Evolutionary conservation across 2,888 invertebrate species (phyloP).

Genomic region (Noctua comes): DNA sequence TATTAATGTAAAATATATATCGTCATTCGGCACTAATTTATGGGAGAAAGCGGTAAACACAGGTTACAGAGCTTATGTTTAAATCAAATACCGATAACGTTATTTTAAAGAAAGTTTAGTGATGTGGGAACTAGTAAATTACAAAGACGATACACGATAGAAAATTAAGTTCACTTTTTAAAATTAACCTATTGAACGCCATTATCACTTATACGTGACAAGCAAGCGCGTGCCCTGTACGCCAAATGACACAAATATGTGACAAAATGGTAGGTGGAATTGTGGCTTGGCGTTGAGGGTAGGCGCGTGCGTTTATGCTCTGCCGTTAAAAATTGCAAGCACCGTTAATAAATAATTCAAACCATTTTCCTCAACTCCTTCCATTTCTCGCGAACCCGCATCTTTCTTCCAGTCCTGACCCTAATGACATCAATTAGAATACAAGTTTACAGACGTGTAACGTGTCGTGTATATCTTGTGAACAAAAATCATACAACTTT

Average conservation of each 20-base stretch:
- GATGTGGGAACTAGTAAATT: not conserved
- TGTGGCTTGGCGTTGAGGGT: too few species aligned
- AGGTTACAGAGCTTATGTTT: conserved; percentile 1
- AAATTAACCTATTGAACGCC: too few species aligned
- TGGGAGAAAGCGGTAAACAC: conserved; percentile 35
- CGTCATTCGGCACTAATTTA: conserved; percentile 23
- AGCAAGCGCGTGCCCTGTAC: too few species aligned
- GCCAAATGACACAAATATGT: too few species aligned
- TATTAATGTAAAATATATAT: conserved; percentile 35
- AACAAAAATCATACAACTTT: not conserved
- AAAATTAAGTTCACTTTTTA: too few species aligned
- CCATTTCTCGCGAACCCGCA: too few species aligned
- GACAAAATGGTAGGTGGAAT: too few species aligned
- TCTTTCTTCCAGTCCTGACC: too few species aligned
- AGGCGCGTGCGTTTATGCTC: too few species aligned
- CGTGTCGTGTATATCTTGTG: not conserved
- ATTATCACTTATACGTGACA: too few species aligned
- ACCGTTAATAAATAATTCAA: not conserved
- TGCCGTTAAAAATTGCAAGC: not conserved
- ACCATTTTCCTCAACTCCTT: too few species aligned
- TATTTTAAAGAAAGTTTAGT: conserved; percentile 5
- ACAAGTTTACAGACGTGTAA: not conserved
- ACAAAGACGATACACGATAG: not conserved
- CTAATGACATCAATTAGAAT: not conserved
- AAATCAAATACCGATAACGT: not conserved